A percentile compares a stretch with the other conserved stretches of the same genome.
These are phyloP conservation scores for Pachydiplax longipennis DNA, from an alignment of 2,888 invertebrate genomes.

Conservation along the genomic window DNA sequence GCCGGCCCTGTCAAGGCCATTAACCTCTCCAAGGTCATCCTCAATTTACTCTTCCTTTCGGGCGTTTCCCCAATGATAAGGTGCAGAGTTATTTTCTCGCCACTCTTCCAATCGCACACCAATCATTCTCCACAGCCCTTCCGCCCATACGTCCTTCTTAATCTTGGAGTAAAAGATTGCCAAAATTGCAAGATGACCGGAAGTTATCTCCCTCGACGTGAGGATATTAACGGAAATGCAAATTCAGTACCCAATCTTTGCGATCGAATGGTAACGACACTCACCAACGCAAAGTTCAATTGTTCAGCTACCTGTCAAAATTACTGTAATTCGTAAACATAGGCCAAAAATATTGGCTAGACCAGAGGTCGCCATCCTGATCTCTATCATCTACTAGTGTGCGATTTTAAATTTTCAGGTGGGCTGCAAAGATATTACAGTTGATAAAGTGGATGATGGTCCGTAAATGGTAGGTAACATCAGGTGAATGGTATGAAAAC, in stretches of 20 bases:
- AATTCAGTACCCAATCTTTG: neutral
- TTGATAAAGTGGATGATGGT: too few relatives aligned
- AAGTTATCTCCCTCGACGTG: neutral
- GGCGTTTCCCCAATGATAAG: neutral
- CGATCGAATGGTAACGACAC: neutral
- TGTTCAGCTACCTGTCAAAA: too few relatives aligned
- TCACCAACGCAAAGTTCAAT: neutral
- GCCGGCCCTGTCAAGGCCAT: neutral
- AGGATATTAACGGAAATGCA: neutral
- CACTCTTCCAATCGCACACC: neutral
- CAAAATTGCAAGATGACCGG: neutral
- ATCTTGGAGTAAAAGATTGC: neutral
- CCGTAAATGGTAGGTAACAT: too few relatives aligned
- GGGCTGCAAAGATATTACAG: too few relatives aligned
- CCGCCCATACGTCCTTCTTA: neutral
- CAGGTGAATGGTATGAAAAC: too few relatives aligned
- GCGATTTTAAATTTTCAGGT: too few relatives aligned
- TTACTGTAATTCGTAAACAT: too few relatives aligned
- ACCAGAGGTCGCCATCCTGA: too few relatives aligned
- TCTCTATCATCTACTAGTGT: too few relatives aligned
- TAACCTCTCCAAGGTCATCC: neutral
- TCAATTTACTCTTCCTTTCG: neutral
- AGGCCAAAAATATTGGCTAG: too few relatives aligned
- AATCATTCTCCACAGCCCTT: neutral
- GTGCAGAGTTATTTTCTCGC: neutral